phyloP scores from a whole-genome alignment of 2,113 vertebrate species.

The Microcebus ravelobensis region DNA sequence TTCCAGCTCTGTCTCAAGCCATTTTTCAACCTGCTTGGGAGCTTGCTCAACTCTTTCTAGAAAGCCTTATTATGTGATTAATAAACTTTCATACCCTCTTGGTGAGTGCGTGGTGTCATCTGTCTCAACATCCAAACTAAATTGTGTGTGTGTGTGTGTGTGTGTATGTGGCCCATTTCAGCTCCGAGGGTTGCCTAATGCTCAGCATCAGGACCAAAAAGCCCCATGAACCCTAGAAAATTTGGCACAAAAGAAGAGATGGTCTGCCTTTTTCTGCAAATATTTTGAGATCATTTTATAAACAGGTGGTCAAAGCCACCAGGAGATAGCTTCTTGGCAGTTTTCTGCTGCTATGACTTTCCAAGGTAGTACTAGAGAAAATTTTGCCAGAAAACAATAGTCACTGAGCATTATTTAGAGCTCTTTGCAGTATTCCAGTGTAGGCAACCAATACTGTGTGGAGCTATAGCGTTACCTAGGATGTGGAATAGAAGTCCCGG shows the following conservation, averaged over 20 bases:
- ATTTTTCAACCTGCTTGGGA: not conserved
- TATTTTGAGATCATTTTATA: not conserved
- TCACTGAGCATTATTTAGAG: not conserved
- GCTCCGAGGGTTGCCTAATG: not conserved
- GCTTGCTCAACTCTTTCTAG: not conserved
- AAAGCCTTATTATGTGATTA: not conserved
- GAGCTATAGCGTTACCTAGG: not conserved
- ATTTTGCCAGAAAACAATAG: not conserved
- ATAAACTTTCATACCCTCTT: not conserved
- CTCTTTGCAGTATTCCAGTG: not conserved
- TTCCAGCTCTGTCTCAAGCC: not conserved
- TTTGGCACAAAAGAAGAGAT: not conserved
- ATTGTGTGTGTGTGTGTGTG: too few relatives aligned
- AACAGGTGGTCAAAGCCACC: not conserved
- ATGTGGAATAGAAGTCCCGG: not conserved
- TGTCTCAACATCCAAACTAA: not conserved
- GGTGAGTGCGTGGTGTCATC: too few relatives aligned
- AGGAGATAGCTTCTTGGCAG: not conserved
- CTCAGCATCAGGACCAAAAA: not conserved
- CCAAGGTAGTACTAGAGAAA: not conserved
- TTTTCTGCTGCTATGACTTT: not conserved
- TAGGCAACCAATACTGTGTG: not conserved
- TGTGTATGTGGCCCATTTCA: not conserved
- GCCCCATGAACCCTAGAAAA: not conserved
- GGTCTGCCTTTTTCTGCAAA: not conserved